A percentile compares a stretch with the other conserved stretches of the same genome.
Evolutionary conservation across 2,797 vertebrate genomes (phyloP).

Genomic region (Dendrocincla fuliginosa): DNA sequence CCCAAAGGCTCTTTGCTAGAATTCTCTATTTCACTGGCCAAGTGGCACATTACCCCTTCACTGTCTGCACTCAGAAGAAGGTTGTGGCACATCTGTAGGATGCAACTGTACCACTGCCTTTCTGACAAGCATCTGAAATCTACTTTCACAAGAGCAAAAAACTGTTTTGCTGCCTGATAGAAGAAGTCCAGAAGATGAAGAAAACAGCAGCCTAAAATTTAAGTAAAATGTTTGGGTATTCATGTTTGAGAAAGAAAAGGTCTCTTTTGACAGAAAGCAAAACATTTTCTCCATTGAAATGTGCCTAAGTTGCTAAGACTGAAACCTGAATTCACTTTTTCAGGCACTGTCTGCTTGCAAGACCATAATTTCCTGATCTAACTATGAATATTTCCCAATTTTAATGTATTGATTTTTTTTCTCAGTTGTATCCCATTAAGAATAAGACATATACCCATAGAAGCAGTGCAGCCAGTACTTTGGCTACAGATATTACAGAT

Average conservation of each 20-base stretch:
- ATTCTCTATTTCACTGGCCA: background rate
- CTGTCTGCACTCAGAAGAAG: background rate
- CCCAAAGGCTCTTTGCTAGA: background rate
- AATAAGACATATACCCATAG: background rate
- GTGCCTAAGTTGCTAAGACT: background rate
- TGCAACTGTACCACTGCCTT: constrained; percentile 9
- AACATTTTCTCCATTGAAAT: background rate
- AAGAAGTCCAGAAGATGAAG: background rate
- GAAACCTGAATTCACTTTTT: background rate
- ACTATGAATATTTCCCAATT: background rate
- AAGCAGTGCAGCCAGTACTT: background rate
- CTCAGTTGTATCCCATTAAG: background rate
- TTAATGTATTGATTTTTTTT: background rate
- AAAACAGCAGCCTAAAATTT: background rate
- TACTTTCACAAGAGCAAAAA: background rate
- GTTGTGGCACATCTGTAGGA: constrained; percentile 2
- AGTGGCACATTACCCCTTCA: background rate
- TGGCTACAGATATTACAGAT: background rate
- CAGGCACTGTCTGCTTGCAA: background rate
- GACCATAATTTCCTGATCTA: background rate
- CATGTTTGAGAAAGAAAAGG: background rate
- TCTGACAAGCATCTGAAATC: background rate
- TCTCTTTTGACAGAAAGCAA: background rate
- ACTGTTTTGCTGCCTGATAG: background rate
- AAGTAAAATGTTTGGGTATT: background rate